Conservation (phyloP, 2,888 invertebrate species). For the Eurytoma californica region DNA sequence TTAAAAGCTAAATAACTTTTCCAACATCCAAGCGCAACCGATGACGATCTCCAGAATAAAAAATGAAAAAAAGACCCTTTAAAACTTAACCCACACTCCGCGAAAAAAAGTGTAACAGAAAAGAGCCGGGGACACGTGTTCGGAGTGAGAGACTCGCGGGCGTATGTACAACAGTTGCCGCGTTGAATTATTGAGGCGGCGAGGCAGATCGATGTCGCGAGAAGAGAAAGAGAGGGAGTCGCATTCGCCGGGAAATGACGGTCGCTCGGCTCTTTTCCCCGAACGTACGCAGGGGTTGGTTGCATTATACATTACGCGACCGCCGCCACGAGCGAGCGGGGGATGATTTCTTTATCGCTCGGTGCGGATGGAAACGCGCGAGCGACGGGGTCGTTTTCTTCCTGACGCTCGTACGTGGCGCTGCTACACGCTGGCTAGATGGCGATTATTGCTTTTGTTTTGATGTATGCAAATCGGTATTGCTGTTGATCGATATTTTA, state of each 20-base stretch:
- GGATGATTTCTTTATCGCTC: neutral
- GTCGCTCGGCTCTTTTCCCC: neutral
- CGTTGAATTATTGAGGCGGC: constrained; percentile 74
- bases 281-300: neutral
- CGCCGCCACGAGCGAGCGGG: neutral
- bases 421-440: no score
- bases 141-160: constrained; percentile 69
- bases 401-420: no score
- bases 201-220: constrained; percentile 73
- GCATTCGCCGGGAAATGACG: constrained; percentile 16
- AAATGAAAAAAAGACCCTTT: no score
- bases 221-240: constrained; percentile 54
- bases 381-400: no score
- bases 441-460: no score
- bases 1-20: no score
- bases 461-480: no score
- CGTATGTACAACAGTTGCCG: constrained; percentile 61
- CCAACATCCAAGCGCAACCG: no score
- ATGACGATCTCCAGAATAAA: no score
- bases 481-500: no score
- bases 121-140: constrained; percentile 14
- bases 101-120: neutral
- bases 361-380: no score
- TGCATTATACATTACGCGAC: constrained; percentile 20
- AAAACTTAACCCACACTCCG: no score